Evolutionary conservation across 1,140 invertebrate species (phyloP).

Genomic region (Heterodera schachtii): DNA sequence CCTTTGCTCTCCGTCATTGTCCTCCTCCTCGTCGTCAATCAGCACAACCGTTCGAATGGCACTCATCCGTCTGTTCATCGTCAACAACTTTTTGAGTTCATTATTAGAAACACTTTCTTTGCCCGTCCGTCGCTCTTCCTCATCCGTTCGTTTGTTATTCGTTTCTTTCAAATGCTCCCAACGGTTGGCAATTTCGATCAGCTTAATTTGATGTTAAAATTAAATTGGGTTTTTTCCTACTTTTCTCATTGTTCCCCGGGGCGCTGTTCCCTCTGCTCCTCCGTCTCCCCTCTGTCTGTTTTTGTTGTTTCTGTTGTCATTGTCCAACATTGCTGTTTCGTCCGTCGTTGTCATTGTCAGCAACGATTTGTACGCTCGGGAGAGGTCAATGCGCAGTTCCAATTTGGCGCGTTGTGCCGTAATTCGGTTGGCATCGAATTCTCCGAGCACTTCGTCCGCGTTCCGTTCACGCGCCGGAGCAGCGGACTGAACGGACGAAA

Average conservation of each 20-base stretch:
- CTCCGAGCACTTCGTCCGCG: conserved; percentile 1
- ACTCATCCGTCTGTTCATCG: background rate
- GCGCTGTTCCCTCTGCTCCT: background rate
- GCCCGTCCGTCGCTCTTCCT: background rate
- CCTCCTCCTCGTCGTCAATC: background rate
- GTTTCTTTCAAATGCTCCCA: conserved; percentile 6
- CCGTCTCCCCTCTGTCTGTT: background rate
- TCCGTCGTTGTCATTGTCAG: conserved; percentile 8
- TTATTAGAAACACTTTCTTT: background rate
- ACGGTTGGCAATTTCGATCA: background rate
- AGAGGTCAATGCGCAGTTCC: conserved; percentile 39
- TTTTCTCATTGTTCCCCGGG: background rate
- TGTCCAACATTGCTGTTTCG: background rate
- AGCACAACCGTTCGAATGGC: background rate
- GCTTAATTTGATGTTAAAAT: background rate
- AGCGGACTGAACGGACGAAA: conserved; percentile 8
- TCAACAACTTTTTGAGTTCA: background rate
- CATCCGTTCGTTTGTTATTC: background rate
- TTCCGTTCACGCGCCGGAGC: background rate
- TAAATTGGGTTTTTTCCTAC: too few species aligned
- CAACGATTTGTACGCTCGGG: background rate
- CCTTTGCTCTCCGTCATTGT: background rate
- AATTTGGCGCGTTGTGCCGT: conserved; percentile 36
- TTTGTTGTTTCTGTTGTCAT: too few species aligned
- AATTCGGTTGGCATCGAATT: conserved; percentile 41